A percentile compares a stretch with the other conserved stretches of the same genome.
These are phyloP conservation scores for Trichopoda pennipes DNA, from an alignment of 2,888 invertebrate species.

Conservation along the genomic window DNA sequence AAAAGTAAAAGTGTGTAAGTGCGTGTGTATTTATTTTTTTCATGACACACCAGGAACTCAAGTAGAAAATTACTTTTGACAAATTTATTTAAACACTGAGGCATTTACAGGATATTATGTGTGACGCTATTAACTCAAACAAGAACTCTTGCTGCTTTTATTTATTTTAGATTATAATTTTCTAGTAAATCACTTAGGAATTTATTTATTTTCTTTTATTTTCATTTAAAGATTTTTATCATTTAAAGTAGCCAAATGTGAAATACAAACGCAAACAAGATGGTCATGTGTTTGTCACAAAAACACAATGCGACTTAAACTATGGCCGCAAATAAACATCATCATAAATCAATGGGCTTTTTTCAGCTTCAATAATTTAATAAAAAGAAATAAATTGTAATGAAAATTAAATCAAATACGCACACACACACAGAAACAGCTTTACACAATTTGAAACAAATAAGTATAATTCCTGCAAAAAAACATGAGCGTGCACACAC, in stretches of 20 bases:
- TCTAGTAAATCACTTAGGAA: neutral
- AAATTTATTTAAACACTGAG: conserved; percentile 29
- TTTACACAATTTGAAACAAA: too few relatives aligned
- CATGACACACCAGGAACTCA: conserved; percentile 8
- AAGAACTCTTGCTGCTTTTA: conserved; percentile 18
- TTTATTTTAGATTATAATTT: neutral
- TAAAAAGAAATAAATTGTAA: too few relatives aligned
- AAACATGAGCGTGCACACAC: too few relatives aligned
- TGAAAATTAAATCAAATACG: too few relatives aligned
- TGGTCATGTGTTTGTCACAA: too few relatives aligned
- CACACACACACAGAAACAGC: too few relatives aligned
- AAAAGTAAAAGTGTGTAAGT: neutral
- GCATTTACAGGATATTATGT: neutral
- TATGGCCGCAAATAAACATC: too few relatives aligned
- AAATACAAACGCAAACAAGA: too few relatives aligned
- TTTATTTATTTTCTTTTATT: neutral
- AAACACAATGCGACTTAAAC: too few relatives aligned
- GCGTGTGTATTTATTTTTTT: neutral
- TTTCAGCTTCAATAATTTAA: too few relatives aligned
- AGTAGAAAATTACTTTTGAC: conserved; percentile 24
- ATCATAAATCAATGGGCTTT: too few relatives aligned
- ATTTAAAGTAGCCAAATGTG: neutral
- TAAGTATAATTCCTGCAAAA: too few relatives aligned
- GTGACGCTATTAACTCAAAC: conserved; percentile 24
- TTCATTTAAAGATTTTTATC: neutral